These are phyloP conservation scores for Myotis daubentonii DNA, from an alignment of 2,797 vertebrate species.

Conservation along the genomic window DNA sequence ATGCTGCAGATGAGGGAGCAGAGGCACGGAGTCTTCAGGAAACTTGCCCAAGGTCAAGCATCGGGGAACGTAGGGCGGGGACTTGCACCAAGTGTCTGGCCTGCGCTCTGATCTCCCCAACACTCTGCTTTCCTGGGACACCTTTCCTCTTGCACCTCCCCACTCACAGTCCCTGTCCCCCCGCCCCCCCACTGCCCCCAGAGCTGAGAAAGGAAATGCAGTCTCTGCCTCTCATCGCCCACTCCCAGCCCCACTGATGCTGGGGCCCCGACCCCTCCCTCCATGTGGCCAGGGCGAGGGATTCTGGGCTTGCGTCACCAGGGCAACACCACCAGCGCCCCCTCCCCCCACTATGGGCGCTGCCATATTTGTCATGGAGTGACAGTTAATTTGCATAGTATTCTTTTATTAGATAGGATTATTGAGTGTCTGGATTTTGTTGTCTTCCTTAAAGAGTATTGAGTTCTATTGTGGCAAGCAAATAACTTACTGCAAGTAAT, in stretches of 20 bases:
- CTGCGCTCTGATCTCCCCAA: background rate
- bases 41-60: background rate
- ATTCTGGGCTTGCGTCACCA: too few relatives aligned
- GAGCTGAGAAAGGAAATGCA: background rate
- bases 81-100: background rate
- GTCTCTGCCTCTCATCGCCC: background rate
- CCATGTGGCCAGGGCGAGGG: too few relatives aligned
- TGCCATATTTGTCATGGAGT: too few relatives aligned
- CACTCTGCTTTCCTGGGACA: background rate
- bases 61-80: background rate
- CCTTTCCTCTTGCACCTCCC: background rate
- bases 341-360: too few relatives aligned
- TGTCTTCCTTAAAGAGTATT: constrained; percentile 1
- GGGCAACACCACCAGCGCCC: too few relatives aligned
- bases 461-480: background rate
- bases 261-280: too few relatives aligned
- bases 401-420: too few relatives aligned
- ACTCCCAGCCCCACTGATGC: background rate
- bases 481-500: background rate
- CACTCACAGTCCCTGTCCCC: background rate
- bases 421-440: background rate
- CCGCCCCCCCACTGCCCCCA: background rate
- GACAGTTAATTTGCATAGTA: too few relatives aligned
- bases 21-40: background rate
- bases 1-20: background rate